A percentile compares a stretch with the other conserved stretches of the same genome.
phyloP scores from a whole-genome alignment of 2,113 vertebrate genomes.

The Chionis minor region DNA sequence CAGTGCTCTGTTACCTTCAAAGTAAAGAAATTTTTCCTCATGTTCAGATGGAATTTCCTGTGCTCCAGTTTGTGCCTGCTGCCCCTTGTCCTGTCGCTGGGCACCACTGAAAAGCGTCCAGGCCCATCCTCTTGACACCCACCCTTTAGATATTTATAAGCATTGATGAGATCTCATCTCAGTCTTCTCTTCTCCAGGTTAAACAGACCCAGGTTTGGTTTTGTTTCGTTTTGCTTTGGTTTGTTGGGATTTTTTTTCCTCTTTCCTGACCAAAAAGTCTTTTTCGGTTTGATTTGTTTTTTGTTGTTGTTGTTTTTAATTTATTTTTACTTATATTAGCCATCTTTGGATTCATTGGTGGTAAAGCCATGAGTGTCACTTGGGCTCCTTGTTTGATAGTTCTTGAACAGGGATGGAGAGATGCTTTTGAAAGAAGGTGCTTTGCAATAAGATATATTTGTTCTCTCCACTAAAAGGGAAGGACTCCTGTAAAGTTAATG shows the following conservation, averaged over 20 bases:
- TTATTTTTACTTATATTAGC: not conserved
- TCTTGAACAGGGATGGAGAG: not conserved
- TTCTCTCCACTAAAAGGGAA: not conserved
- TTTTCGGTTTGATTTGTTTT: not conserved
- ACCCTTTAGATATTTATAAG: too few species aligned
- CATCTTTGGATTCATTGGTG: not conserved
- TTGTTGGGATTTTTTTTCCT: not conserved
- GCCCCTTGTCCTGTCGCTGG: too few species aligned
- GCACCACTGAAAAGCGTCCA: too few species aligned
- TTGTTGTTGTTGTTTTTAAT: too few species aligned
- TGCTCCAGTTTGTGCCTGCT: too few species aligned
- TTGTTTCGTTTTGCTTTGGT: not conserved
- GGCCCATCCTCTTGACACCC: too few species aligned
- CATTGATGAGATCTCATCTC: too few species aligned
- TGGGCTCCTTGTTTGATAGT: not conserved
- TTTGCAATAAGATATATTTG: not conserved
- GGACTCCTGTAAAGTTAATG: not conserved
- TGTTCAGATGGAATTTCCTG: too few species aligned
- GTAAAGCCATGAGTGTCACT: not conserved
- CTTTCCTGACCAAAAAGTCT: not conserved
- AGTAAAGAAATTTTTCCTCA: too few species aligned
- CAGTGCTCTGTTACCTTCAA: too few species aligned
- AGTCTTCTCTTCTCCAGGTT: too few species aligned
- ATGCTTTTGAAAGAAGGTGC: not conserved
- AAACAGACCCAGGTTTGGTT: too few species aligned